Evolutionary conservation across 2,888 invertebrate genomes (phyloP).

Genomic region (Nephrotoma flavescens): DNA sequence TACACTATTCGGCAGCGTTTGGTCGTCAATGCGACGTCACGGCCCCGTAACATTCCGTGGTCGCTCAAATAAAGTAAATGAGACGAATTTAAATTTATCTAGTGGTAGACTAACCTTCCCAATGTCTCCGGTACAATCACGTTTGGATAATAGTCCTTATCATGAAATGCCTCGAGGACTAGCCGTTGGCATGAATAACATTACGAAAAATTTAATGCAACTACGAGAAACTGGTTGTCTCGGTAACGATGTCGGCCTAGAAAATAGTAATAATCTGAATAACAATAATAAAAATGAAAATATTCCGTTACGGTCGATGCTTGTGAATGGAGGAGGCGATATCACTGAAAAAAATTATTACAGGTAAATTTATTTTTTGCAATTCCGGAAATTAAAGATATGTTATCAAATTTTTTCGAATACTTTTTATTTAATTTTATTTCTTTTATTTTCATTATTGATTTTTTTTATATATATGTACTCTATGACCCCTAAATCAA

Average conservation of each 20-base stretch:
- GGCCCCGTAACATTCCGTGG: slow-evolving; percentile 32
- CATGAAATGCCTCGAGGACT: slow-evolving; percentile 22
- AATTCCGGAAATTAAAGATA: neutral
- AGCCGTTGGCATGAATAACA: slow-evolving; percentile 29
- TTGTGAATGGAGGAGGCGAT: slow-evolving; percentile 40
- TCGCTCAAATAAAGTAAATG: slow-evolving; percentile 22
- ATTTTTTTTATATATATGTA: neutral
- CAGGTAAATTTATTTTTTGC: neutral
- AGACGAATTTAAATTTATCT: neutral
- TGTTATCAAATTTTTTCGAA: neutral
- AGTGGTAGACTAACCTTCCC: neutral
- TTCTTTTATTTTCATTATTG: slow-evolving; percentile 13
- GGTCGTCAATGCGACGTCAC: slow-evolving; percentile 81
- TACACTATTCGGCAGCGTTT: slow-evolving; percentile 88
- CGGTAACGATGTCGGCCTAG: neutral
- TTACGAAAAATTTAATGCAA: slow-evolving; percentile 28
- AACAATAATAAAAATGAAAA: slow-evolving; percentile 27
- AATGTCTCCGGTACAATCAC: neutral
- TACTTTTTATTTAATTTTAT: slow-evolving; percentile 14
- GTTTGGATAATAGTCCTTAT: slow-evolving; percentile 2
- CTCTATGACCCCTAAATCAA: neutral
- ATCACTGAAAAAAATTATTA: neutral
- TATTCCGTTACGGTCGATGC: slow-evolving; percentile 63
- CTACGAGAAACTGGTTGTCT: slow-evolving; percentile 16
- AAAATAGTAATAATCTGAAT: slow-evolving; percentile 3